Base-by-base conservation (phyloP, 2,113 vertebrate species). In the Hoplias malabaricus region DNA sequence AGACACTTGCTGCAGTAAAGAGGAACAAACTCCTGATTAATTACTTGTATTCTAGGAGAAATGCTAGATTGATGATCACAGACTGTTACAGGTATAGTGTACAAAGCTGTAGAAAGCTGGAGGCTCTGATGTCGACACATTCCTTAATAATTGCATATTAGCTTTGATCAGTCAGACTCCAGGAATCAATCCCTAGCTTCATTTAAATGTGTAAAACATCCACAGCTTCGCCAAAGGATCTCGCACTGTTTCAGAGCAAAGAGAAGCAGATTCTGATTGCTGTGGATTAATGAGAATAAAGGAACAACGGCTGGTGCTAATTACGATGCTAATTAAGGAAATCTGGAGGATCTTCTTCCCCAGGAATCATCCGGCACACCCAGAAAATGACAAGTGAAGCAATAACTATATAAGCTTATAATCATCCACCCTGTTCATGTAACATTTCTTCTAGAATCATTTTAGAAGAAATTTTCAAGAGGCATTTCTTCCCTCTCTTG, bases 161-260 rank as follows among this genome's bases (percentile, higher is more conserved):
- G 13, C 29, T 31, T 31, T 61, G 29, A 33, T 61, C 27, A 59
- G 16, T 14, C 67, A 65, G 34, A 65, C 67, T 67, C 33, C 61
- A 56, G 69, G 71, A 70, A 80, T 75, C 74, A 72, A 80, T 63
- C 74, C 23, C 23, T 40, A 46, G 12, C 73, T 34, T 63, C 48
- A 53, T 71, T 68, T 65, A 72, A 76, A 71, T 33, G 21, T 56
- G 33, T 33, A 31, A 36, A 66, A 42, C 25, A 76, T 43, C 75
- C 48, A 61, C 27, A 76, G 68, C 56, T 46, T 56, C 54, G 50
- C 50, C 57, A 29, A 8, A 50, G 27, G 10, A 73, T 46, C 53
- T 50, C 29, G 12, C 48, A 5, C 43, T 4, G 16, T 4, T 31
- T 21, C 29, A 19, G 31, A 36, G 21, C 38, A 43, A 69, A 69